Base-by-base conservation (phyloP, 2,113 vertebrate species). In the Corydoras sp. region DNA sequence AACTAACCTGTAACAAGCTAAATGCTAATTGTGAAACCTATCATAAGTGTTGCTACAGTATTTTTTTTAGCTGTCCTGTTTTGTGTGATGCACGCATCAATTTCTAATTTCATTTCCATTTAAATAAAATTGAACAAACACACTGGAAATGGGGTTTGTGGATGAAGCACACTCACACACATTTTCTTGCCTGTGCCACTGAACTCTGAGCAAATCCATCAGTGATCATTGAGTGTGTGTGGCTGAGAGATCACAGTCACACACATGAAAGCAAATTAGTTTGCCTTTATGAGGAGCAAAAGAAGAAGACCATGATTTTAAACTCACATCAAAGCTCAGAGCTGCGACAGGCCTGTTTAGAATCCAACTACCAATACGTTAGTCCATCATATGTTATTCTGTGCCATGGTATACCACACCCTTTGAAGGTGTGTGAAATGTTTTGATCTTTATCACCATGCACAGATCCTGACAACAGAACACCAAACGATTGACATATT, bases 261-360 rank as follows among this genome's bases (percentile, higher is more conserved):
- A 71, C 72, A 77, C 81, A 80, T 76, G 78, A 67, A 68, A 81
- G 77, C 76, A 79, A 82, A 79, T 53, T 56, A 76, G 73, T 29
- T 30, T 29, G 60, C 30, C 79, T 88, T 89, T 85, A 88, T 71
- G 80, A 83, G 80, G 86, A 86, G 85, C 71, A 50, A 43, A 59
- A 83, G 88, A 89, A 80, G 83, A 85, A 85, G 82, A 76, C 80
- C 86, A 87, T 80, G 24, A 72, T 11, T 9, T 63, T 74, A 59
- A 60, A 67, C 58, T 24, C 72, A 81, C 80, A 84, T 83, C 72
- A 84, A 85, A 82, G 82, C 56, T 80, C 51, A 60, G 15, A 53
- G 67, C 62, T 65, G 53, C 14, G 53, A 55, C 32, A 58, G 56
- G 63, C 30, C 55, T 65, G 31, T 58, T 59, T 56, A 54, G 32